These are phyloP conservation scores for Colostygia pectinataria DNA, from an alignment of 2,888 invertebrate species.

Conservation along the genomic window DNA sequence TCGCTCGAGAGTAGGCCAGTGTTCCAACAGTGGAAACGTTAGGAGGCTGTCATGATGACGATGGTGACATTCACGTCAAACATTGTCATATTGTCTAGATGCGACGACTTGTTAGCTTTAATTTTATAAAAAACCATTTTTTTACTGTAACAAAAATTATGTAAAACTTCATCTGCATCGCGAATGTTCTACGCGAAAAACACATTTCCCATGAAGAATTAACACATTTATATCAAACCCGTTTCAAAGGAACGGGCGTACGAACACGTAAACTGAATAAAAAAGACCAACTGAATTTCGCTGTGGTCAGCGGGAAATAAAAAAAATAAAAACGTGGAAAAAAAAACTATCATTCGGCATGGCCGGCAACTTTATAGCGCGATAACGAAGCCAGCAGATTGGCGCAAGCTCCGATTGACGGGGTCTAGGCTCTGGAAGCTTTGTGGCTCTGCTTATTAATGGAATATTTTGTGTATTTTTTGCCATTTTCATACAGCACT, in stretches of 20 bases:
- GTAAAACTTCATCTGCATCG: slow-evolving; percentile 4
- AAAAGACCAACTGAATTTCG: slow-evolving; percentile 49
- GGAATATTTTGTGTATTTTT: neutral
- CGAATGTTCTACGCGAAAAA: slow-evolving; percentile 8
- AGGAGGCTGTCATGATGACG: no score
- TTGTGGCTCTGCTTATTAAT: slow-evolving; percentile 20
- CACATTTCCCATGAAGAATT: slow-evolving; percentile 20
- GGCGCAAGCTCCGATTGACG: slow-evolving; percentile 38
- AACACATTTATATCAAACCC: slow-evolving; percentile 29
- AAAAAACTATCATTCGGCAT: slow-evolving; percentile 57
- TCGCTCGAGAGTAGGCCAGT: no score
- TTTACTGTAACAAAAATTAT: slow-evolving; percentile 2
- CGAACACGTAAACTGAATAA: slow-evolving; percentile 35
- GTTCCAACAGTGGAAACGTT: no score
- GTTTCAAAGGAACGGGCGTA: slow-evolving; percentile 29
- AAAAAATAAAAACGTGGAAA: slow-evolving; percentile 23
- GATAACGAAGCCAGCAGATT: slow-evolving; percentile 58
- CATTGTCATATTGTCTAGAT: no score
- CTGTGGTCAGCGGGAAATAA: slow-evolving; percentile 52
- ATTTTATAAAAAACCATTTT: neutral
- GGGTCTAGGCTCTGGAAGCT: slow-evolving; percentile 30
- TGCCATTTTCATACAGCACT: neutral
- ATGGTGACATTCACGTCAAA: no score
- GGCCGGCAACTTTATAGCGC: slow-evolving; percentile 58
- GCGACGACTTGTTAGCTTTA: no score